Base-by-base conservation (phyloP, 2,888 invertebrate species). In the Acleris laterana region DNA sequence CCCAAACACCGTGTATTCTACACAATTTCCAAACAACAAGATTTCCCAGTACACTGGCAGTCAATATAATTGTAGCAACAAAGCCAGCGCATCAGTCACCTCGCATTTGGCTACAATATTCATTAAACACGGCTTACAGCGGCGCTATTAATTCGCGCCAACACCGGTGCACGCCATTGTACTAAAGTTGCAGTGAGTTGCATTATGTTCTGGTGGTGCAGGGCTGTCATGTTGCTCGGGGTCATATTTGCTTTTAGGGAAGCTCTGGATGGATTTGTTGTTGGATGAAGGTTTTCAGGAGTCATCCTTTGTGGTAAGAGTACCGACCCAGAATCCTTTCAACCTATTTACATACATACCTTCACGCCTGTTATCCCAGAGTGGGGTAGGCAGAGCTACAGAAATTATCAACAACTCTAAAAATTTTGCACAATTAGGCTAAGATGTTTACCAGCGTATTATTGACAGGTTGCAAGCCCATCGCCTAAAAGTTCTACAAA, bases 101-200 rank as follows among this genome's bases (percentile, higher is more conserved):
- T 79, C 74, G 87, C 84, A 84, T 88, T 89, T 84, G 85, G 80
- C 79, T 83, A 90, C 91, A 88, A 89, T 89, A 90, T 90, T 90
- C 91, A 91, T 91, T 90, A 91, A 86, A 84, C 78, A 77, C 63
- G 83, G 86, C 85, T 87, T 79, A 79, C 77, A 69, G 76, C 77
- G 78, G 77, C 75, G 78, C 88, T 87, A 90, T 90, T 90, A 91
- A 89, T 91, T 88, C 86, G 81, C 77, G 78, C 86, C 84, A 81
- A 80, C 87, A 80, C 83, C 84, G 85, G 83, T 89, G 88, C 84
- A 79, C 85, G 83, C 85, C 79, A 89, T 88, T 90, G 88, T 89
- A 84, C 84, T 80, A 77, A 84, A 85, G 84, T 83, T 68, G 63
- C 68, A 76, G 71, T 73, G 72, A 77, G 81, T 80, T 83, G 83